Evolutionary conservation across 2,888 invertebrate genomes (phyloP).

Genomic region (Rhorus exstirpatorius): DNA sequence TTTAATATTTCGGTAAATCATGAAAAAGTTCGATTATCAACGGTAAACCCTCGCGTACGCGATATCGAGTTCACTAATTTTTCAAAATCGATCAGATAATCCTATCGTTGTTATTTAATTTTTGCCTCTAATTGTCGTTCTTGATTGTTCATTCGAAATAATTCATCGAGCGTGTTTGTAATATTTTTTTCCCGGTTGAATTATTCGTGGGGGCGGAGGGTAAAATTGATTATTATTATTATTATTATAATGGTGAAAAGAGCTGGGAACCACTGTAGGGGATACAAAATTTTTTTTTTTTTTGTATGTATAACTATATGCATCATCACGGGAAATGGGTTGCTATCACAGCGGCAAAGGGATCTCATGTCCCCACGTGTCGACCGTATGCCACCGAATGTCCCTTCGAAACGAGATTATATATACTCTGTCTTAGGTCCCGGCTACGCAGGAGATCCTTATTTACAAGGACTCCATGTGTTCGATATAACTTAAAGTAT

Average conservation of each 20-base stretch:
- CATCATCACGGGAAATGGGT: constrained; percentile 10
- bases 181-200: background rate
- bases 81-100: too few relatives aligned
- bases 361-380: constrained; percentile 79
- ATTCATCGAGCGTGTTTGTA: too few relatives aligned
- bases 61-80: too few relatives aligned
- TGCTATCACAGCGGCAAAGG: constrained; percentile 65
- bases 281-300: background rate
- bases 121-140: too few relatives aligned
- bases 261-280: constrained; percentile 37
- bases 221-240: too few relatives aligned
- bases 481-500: background rate
- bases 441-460: constrained; percentile 31
- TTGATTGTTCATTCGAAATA: too few relatives aligned
- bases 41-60: too few relatives aligned
- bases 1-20: too few relatives aligned
- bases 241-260: constrained; percentile 8
- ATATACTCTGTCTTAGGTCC: constrained; percentile 62
- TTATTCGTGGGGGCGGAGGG: too few relatives aligned
- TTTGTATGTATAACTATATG: constrained; percentile 5
- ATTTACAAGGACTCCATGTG: constrained; percentile 14
- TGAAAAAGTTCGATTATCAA: too few relatives aligned
- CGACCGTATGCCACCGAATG: constrained; percentile 79
- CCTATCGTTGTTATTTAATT: too few relatives aligned
- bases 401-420: constrained; percentile 54